phyloP scores from a whole-genome alignment of 2,888 invertebrate genomes.

The Mylabris sibirica region DNA sequence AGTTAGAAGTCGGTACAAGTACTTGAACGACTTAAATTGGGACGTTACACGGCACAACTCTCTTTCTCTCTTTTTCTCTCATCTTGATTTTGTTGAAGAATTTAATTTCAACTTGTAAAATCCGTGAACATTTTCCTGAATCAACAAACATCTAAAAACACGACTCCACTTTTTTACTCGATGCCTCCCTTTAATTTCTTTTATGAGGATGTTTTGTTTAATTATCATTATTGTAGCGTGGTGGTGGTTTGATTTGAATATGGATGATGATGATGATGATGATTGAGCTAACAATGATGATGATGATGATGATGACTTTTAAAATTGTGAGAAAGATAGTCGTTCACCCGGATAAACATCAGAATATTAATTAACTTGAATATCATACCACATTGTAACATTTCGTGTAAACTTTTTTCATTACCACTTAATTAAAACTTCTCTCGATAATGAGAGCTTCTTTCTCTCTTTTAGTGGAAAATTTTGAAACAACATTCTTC shows the following conservation, averaged over 20 bases:
- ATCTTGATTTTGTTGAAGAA: not conserved
- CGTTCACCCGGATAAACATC: constrained; percentile 26
- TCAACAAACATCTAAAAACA: not conserved
- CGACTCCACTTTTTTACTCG: not conserved
- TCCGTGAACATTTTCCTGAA: too few species aligned
- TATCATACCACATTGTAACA: constrained; percentile 33
- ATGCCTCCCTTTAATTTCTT: not conserved
- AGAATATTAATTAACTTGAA: constrained; percentile 34
- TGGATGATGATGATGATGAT: constrained; percentile 9
- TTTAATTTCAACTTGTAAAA: constrained; percentile 12
- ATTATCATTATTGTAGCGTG: not conserved
- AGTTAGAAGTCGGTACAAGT: constrained; percentile 31
- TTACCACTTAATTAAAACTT: constrained; percentile 43
- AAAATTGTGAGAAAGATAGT: constrained; percentile 12
- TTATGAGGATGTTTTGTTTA: not conserved
- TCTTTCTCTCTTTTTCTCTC: not conserved
- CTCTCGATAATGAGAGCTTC: constrained; percentile 5
- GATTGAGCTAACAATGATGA: not conserved
- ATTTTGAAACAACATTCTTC: constrained; percentile 35
- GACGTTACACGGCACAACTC: constrained; percentile 23
- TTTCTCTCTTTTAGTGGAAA: constrained; percentile 8
- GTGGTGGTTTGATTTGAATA: not conserved
- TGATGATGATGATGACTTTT: constrained; percentile 33
- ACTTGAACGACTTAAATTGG: constrained; percentile 31
- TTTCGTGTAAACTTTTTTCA: constrained; percentile 37